A percentile compares a stretch with the other conserved stretches of the same genome.
Evolutionary conservation across 2,888 invertebrate species (phyloP).

Genomic region (Strigamia transsilvanica): DNA sequence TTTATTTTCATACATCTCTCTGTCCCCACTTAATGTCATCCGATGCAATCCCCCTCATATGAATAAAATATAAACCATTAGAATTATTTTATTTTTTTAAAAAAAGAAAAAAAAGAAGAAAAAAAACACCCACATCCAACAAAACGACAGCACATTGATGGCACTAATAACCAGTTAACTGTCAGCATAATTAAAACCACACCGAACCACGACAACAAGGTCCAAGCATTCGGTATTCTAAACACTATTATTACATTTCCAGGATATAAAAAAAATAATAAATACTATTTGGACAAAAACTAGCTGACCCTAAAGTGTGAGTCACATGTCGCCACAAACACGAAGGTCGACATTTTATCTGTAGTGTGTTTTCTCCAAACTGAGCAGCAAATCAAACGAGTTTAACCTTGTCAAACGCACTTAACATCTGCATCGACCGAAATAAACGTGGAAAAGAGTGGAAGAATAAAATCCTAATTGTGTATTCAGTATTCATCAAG

Average conservation of each 20-base stretch:
- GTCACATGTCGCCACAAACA: conserved; percentile 37
- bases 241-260: conserved; percentile 24
- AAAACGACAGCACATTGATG: neutral
- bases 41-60: neutral
- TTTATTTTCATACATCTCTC: no score
- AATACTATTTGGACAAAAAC: neutral
- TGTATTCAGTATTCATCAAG: conserved; percentile 38
- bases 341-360: conserved; percentile 26
- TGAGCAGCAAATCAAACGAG: conserved; percentile 23
- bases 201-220: neutral
- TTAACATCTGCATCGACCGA: neutral
- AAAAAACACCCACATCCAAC: neutral
- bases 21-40: no score
- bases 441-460: neutral
- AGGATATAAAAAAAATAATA: conserved; percentile 2
- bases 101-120: neutral
- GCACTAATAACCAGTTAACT: neutral
- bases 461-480: conserved; percentile 35
- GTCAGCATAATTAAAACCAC: neutral
- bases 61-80: neutral
- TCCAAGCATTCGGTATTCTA: neutral
- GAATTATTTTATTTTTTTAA: neutral
- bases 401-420: conserved; percentile 10
- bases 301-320: conserved; percentile 44
- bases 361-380: neutral